phyloP scores from a whole-genome alignment of 2,888 invertebrate genomes.

The Parochlus steinenii region DNA sequence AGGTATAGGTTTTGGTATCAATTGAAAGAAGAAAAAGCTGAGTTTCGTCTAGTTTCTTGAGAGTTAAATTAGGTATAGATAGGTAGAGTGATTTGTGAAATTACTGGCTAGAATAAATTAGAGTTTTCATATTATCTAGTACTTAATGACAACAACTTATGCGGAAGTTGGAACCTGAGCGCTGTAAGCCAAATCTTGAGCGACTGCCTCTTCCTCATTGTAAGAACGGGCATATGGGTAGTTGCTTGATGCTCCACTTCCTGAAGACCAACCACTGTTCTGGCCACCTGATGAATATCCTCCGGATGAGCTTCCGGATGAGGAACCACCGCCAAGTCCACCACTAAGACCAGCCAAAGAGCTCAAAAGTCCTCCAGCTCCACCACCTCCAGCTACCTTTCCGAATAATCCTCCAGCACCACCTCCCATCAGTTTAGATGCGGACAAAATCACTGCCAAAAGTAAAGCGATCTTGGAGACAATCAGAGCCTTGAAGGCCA shows the following conservation, averaged over 20 bases:
- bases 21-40: background rate
- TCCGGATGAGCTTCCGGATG: slow-evolving; percentile 15
- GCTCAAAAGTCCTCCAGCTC: background rate
- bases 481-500: slow-evolving; percentile 60
- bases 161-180: slow-evolving; percentile 35
- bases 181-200: slow-evolving; percentile 55
- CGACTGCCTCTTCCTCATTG: too few species aligned
- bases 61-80: slow-evolving; percentile 2
- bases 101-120: background rate
- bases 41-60: background rate
- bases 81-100: slow-evolving; percentile 1
- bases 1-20: background rate
- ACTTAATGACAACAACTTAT: slow-evolving; percentile 4
- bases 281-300: slow-evolving; percentile 16
- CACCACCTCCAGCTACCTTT: slow-evolving; percentile 13
- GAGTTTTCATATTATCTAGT: background rate
- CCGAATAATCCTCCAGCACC: slow-evolving; percentile 23
- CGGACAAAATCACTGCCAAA: slow-evolving; percentile 49
- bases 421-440: slow-evolving; percentile 47
- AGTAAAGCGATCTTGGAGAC: slow-evolving; percentile 64
- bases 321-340: slow-evolving; percentile 2
- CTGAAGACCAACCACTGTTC: slow-evolving; percentile 20
- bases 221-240: slow-evolving; percentile 37
- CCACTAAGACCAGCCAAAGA: background rate
- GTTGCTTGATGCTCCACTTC: slow-evolving; percentile 22